Evolutionary conservation across 2,888 invertebrate species (phyloP), one percentile per base, ranked within the genome.

Genomic region (Ophion costatus): DNA sequence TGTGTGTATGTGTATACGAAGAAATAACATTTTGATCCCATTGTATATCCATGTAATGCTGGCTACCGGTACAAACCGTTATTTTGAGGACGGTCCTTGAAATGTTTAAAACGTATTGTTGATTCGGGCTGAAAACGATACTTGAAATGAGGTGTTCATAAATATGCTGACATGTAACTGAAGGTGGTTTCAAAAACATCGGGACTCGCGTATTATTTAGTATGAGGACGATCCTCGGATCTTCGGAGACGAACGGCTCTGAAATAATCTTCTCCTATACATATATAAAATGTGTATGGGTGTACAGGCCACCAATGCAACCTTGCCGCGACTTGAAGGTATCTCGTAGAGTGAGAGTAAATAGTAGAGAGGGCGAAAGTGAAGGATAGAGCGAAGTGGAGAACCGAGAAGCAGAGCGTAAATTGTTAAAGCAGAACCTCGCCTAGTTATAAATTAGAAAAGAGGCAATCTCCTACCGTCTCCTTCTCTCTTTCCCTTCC

Each of bases 371-470:
- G n/a, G 20, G 38, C n/a, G 9, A 59, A 56, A 70, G 70, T 29
- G 70, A 24, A 29, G n/a, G 70, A 70, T 56, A 70, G 33, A 71
- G 56, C 29, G 56, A 56, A 56, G 56, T 24, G 11, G 70, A 29
- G 57, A 71, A 71, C 61, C 56, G 66, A 81, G 88, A 89, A 86
- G 88, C 89, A 88, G 90, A 91, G 91, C 91, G 92, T 93, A 93
- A 93, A 93, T 93, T 93, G 91, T 93, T 93, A 93, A 93, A 90
- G 91, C 91, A 88, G 90, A 87, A 90, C 90, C 91, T 93, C 93
- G 93, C 93, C 91, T 93, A 91, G 89, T 93, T 91, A 88, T 92
- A 93, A 93, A 93, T 93, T 93, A 93, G 93, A 92, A 93, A 92
- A 93, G 92, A 93, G 92, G 89, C 92, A 90, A 91, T 51, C 51